Percentiles rank a stretch among this genome's conserved stretches.
These are phyloP conservation scores for Megaptera novaeangliae DNA, from an alignment of 2,113 vertebrate genomes.

Conservation along the genomic window DNA sequence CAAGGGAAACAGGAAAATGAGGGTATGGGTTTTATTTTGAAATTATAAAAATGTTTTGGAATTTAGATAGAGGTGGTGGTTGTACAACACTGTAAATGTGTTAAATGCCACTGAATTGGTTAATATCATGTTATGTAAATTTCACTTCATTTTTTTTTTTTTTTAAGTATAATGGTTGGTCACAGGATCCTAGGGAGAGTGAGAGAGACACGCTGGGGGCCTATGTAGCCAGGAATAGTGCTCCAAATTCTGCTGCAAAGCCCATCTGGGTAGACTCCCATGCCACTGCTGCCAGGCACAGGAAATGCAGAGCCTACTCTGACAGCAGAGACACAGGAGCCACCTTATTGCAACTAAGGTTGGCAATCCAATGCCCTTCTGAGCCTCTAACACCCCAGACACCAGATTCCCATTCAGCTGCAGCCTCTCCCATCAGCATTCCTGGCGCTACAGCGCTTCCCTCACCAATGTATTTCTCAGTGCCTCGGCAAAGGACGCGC, in stretches of 20 bases:
- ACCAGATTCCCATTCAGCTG: neutral
- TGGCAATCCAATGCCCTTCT: neutral
- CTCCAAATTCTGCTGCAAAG: neutral
- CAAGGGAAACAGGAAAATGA: neutral
- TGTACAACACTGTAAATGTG: neutral
- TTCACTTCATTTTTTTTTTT: neutral
- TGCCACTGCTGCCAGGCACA: fast-evolving
- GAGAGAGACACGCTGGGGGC: neutral
- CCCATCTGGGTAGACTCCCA: neutral
- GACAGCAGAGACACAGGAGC: fast-evolving
- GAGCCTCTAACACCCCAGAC: neutral
- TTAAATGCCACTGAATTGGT: neutral
- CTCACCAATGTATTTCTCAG: neutral
- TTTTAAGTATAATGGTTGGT: neutral
- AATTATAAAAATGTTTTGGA: neutral
- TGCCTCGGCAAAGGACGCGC: fast-evolving
- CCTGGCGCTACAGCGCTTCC: fast-evolving
- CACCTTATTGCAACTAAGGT: neutral
- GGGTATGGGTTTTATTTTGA: neutral
- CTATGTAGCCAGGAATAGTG: neutral
- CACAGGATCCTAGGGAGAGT: neutral
- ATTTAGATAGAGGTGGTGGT: neutral
- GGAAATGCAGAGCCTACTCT: no score
- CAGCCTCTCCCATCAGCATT: neutral
- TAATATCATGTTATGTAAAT: neutral